Conservation (phyloP, 2,113 vertebrate genomes). For the Chloebia gouldiae region DNA sequence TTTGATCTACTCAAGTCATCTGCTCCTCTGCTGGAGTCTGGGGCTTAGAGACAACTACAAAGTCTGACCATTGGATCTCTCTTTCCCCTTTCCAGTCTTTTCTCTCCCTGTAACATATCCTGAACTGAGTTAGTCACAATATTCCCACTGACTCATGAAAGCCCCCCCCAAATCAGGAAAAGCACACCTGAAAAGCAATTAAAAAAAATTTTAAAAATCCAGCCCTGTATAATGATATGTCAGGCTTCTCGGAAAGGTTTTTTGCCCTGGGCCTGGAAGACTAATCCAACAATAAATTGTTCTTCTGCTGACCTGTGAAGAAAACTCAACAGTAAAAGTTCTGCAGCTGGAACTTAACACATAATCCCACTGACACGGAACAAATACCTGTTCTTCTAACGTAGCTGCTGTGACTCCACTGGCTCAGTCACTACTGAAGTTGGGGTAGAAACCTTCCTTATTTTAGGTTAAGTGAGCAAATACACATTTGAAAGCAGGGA, state of each 20-base stretch:
- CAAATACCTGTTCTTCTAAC: neutral
- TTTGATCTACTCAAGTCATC: neutral
- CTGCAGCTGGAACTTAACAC: neutral
- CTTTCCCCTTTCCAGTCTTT: neutral
- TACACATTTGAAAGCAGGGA: neutral
- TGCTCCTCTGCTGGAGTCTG: neutral
- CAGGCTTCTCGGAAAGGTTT: neutral
- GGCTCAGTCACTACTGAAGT: neutral
- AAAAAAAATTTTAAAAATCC: neutral
- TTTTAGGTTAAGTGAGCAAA: neutral
- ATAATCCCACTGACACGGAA: neutral
- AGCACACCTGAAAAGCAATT: neutral
- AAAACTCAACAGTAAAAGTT: neutral
- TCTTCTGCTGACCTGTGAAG: neutral
- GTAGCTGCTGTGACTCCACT: neutral
- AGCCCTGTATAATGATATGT: rapidly evolving
- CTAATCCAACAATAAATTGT: neutral
- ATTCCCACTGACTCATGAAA: neutral
- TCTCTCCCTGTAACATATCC: neutral
- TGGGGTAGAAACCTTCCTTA: neutral
- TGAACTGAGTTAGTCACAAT: neutral
- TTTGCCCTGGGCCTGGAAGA: neutral
- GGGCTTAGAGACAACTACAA: neutral
- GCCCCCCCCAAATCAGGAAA: neutral
- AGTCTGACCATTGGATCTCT: neutral